Conservation (phyloP, 2,888 invertebrate genomes). For the Rhodophaea formosa region DNA sequence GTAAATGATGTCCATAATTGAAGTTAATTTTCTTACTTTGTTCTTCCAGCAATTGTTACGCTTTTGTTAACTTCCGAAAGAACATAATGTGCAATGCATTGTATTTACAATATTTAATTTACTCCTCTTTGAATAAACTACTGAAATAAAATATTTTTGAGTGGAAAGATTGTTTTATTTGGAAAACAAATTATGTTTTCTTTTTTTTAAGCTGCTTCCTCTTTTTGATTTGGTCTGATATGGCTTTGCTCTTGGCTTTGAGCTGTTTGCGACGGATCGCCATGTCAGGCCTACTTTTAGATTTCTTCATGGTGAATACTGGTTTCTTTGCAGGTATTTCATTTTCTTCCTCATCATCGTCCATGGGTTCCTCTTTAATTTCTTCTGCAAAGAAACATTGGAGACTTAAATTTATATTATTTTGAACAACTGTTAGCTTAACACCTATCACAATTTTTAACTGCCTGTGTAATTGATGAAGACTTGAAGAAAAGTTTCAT, state of each 20-base stretch:
- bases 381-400: slow-evolving; percentile 55
- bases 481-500: too few relatives aligned
- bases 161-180: slow-evolving; percentile 41
- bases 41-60: slow-evolving; percentile 5
- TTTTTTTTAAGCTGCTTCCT: slow-evolving; percentile 68
- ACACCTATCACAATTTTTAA: too few relatives aligned
- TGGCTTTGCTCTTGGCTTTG: slow-evolving; percentile 69
- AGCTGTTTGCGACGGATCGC: slow-evolving; percentile 74
- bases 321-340: slow-evolving; percentile 39
- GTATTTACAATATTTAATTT: background rate
- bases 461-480: too few relatives aligned
- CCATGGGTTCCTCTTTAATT: slow-evolving; percentile 40
- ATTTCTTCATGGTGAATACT: slow-evolving; percentile 47
- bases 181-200: slow-evolving; percentile 46
- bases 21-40: slow-evolving; percentile 4
- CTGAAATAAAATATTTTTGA: slow-evolving; percentile 36
- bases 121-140: slow-evolving; percentile 22
- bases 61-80: background rate
- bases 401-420: too few relatives aligned
- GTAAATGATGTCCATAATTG: too few relatives aligned
- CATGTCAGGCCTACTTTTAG: slow-evolving; percentile 64
- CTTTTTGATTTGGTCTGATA: slow-evolving; percentile 73
- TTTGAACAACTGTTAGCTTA: background rate
- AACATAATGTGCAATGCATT: background rate
- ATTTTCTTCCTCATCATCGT: slow-evolving; percentile 36